Percentiles rank a stretch among this genome's conserved stretches.
phyloP scores from a whole-genome alignment of 2,888 invertebrate species.

The Elgonia sp. region DNA sequence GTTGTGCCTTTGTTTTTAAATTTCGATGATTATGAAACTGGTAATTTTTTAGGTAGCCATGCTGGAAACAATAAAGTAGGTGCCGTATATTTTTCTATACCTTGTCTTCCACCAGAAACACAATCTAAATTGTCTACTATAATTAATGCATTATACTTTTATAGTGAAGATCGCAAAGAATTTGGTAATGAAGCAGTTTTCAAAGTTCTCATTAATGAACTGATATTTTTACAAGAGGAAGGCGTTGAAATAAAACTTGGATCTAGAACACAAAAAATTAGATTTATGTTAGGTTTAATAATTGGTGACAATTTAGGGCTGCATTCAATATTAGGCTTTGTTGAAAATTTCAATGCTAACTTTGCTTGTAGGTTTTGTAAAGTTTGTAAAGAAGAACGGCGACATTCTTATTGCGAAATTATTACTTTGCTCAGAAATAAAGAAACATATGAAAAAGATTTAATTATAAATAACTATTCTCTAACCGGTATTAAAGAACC shows the following conservation, averaged over 20 bases:
- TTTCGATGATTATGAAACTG: conserved; percentile 59
- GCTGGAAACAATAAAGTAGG: conserved; percentile 62
- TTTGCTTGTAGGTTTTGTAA: conserved; percentile 71
- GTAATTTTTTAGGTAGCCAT: conserved; percentile 68
- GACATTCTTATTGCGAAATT: conserved; percentile 24
- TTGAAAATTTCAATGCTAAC: conserved; percentile 71
- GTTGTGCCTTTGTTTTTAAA: conserved; percentile 52
- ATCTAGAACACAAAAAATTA: conserved; percentile 36
- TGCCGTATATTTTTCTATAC: conserved; percentile 59
- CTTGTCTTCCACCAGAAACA: conserved; percentile 53
- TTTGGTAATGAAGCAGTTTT: conserved; percentile 42
- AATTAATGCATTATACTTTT: conserved; percentile 53
- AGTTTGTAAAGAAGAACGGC: neutral
- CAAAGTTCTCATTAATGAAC: conserved; percentile 35
- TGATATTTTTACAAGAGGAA: conserved; percentile 31
- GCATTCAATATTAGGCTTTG: conserved; percentile 24
- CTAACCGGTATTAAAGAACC: conserved; percentile 1
- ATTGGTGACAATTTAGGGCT: conserved; percentile 40
- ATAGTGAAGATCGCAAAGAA: conserved; percentile 37
- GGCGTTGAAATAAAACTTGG: conserved; percentile 65
- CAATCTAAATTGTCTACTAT: conserved; percentile 6
- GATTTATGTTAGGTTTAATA: conserved; percentile 32
- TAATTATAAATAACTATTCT: neutral
- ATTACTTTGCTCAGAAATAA: no score
- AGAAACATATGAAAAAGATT: neutral